Evolutionary conservation across 2,797 vertebrate genomes (phyloP), one percentile per base, ranked within the genome.

Genomic region (Enteromius thamalakanensis): DNA sequence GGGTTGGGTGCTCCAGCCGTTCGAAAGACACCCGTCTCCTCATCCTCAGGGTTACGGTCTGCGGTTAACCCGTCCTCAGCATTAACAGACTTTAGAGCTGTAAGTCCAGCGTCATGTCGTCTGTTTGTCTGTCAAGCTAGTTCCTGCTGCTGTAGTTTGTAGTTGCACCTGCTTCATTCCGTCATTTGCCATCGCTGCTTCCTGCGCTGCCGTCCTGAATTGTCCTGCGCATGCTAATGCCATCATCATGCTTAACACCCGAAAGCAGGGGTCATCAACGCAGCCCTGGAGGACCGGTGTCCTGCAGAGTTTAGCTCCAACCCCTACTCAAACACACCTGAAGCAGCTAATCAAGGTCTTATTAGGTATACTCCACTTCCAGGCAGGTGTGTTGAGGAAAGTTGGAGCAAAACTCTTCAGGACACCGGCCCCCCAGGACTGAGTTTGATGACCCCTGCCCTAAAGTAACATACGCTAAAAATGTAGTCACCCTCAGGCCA

Each of bases 81-180:
- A 9, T 51, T 81, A 21, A n/a, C 81, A 21, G 80, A 88, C 69
- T 80, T 81, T 76, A 84, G 75, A 85, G 58, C 81, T 32, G 87
- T 88, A 87, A 88, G 87, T 88, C 19, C 17, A 45, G 80, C 29
- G 53, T 79, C 7, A 21, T 55, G 80, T 23, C 55, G 70, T 32
- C 70, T 65, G 45, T 47, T n/a, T 40, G 14, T 51, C 68, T 81
- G 12, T 85, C 55, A 64, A 65, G 65, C 72, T 74, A n/a, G 76
- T 26, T 80, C 40, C n/a, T 55, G 60, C n/a, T 69, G 34, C 81
- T 5, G 12, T 53, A 1, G 21, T n/a, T 45, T 72, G 37, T 62
- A 60, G 11, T 15, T 71, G 37, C 53, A 26, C 7, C 10, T 1
- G 37, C 51, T 69, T 37, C 10, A 53, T 40, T 2, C 47, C 9